Conservation (phyloP, 2,888 invertebrate species). For the Meiosimyza platycephala region DNA sequence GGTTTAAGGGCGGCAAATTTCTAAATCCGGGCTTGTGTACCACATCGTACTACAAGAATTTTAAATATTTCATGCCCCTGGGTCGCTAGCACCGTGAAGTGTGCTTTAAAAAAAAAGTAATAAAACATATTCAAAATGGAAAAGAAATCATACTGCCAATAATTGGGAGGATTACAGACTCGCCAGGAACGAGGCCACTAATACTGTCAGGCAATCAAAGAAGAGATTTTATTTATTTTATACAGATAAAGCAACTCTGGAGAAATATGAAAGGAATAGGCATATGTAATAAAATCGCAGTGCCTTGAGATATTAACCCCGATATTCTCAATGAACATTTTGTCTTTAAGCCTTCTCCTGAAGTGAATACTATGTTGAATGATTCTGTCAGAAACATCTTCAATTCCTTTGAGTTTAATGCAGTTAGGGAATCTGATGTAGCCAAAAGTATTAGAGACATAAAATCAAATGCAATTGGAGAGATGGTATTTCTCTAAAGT, state of each 20-base stretch:
- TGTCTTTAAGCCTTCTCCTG: neutral
- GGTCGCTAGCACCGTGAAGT: neutral
- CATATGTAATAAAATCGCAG: neutral
- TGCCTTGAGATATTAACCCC: neutral
- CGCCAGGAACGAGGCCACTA: neutral
- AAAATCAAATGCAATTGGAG: no score
- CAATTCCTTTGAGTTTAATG: no score
- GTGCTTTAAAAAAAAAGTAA: neutral
- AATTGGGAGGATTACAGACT: constrained; percentile 14
- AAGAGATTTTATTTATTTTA: neutral
- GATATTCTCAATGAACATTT: neutral
- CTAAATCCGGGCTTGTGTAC: neutral
- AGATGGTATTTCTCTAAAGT: no score
- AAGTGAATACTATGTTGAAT: no score
- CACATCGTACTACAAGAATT: neutral
- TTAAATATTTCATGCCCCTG: neutral
- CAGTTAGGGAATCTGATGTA: no score
- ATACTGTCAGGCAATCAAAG: neutral
- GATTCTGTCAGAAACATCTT: no score
- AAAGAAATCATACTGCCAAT: neutral
- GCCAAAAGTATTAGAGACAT: no score
- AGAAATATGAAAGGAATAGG: neutral
- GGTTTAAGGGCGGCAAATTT: no score
- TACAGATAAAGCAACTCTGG: constrained; percentile 7
- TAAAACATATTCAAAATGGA: constrained; percentile 1